Evolutionary conservation across 1,140 invertebrate species (phyloP).

Genomic region (Steinernema khuongi): DNA sequence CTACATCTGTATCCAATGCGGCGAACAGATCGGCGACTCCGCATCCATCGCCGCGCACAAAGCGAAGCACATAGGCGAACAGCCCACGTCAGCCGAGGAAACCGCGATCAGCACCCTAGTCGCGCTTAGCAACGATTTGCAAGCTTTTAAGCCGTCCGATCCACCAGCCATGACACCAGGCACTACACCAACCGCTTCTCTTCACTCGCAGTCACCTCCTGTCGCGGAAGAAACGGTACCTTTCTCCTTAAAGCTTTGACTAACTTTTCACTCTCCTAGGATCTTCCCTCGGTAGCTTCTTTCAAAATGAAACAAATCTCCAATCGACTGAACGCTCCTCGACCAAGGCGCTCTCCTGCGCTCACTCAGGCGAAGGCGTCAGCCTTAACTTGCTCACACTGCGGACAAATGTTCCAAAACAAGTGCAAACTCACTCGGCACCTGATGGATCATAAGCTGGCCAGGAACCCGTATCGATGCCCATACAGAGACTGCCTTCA

Average conservation of each 20-base stretch:
- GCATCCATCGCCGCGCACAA: neutral
- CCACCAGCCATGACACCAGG: neutral
- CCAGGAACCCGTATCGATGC: neutral
- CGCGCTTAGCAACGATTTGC: neutral
- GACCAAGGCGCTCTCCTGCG: neutral
- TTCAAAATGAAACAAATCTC: neutral
- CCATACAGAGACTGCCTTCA: slow-evolving; percentile 3
- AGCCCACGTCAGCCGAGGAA: neutral
- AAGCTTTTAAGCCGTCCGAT: neutral
- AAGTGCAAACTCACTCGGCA: neutral
- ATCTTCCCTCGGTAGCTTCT: neutral
- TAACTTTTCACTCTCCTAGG: neutral
- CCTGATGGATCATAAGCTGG: neutral
- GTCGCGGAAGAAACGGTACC: neutral
- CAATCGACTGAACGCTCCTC: neutral
- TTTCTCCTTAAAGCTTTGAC: neutral
- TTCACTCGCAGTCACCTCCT: neutral
- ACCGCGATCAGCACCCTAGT: neutral
- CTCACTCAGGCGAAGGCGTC: neutral
- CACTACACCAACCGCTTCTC: too few relatives aligned
- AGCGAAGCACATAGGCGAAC: neutral
- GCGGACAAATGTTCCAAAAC: neutral
- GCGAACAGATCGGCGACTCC: neutral
- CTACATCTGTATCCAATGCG: slow-evolving; percentile 9
- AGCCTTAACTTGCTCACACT: neutral